phyloP scores from a whole-genome alignment of 2,113 vertebrate genomes.

The Dendropsophus ebraccatus region DNA sequence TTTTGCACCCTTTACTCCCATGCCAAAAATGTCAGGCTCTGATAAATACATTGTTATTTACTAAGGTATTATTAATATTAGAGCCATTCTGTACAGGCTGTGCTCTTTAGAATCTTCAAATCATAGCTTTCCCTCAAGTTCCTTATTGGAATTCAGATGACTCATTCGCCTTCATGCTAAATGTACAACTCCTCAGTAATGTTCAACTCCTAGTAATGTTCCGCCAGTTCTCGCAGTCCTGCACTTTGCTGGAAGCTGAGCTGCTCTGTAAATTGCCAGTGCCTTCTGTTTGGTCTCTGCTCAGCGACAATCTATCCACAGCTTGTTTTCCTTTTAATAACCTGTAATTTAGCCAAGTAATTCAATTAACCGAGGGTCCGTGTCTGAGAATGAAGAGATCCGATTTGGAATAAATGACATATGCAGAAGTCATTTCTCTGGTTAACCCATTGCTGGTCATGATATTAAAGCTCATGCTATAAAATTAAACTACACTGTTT shows the following conservation, averaged over 20 bases:
- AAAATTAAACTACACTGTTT: background rate
- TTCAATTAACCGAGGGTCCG: slow-evolving; percentile 40
- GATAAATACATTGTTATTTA: slow-evolving; percentile 28
- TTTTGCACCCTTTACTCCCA: background rate
- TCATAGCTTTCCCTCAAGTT: background rate
- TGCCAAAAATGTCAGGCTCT: slow-evolving; percentile 1
- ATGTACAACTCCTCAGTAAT: background rate
- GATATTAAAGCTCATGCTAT: background rate
- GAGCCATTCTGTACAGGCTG: background rate
- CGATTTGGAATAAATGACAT: slow-evolving; percentile 45
- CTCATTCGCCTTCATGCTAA: slow-evolving; percentile 16
- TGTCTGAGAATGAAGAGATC: slow-evolving; percentile 47
- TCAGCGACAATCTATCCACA: slow-evolving; percentile 31
- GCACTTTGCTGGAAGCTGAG: background rate
- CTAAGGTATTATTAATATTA: slow-evolving; percentile 13
- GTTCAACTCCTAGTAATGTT: background rate
- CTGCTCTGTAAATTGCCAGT: background rate
- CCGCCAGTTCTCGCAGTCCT: background rate
- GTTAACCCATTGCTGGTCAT: slow-evolving; percentile 23
- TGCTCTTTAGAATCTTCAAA: slow-evolving; percentile 25
- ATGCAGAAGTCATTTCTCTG: background rate
- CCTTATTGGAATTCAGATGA: background rate
- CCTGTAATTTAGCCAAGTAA: slow-evolving; percentile 51
- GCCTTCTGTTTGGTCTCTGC: slow-evolving; percentile 24
- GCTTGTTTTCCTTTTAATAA: slow-evolving; percentile 57